phyloP scores from a whole-genome alignment of 2,113 vertebrate genomes.

The Rhineura floridana region DNA sequence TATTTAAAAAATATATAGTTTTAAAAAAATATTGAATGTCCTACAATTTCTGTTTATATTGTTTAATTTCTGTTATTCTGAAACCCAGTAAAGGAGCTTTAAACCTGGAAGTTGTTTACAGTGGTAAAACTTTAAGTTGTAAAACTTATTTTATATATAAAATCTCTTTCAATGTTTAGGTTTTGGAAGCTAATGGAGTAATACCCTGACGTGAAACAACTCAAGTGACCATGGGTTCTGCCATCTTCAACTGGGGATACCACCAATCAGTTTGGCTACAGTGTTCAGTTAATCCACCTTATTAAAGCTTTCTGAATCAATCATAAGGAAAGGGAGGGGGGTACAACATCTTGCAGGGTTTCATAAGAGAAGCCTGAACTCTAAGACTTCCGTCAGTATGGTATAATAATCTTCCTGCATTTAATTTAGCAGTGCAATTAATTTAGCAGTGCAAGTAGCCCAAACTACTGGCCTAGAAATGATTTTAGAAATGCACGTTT shows the following conservation, averaged over 20 bases:
- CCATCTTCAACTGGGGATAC: no score
- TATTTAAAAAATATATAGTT: background rate
- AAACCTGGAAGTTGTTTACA: background rate
- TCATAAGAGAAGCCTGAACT: no score
- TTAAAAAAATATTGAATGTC: background rate
- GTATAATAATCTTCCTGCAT: no score
- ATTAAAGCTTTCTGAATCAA: background rate
- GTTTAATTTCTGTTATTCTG: background rate
- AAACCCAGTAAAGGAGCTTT: background rate
- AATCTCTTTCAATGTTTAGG: background rate
- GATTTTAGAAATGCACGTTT: no score
- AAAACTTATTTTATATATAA: background rate
- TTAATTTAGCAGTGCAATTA: no score
- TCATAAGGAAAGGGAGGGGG: no score
- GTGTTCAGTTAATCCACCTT: background rate
- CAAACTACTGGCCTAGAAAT: no score
- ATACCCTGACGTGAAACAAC: background rate
- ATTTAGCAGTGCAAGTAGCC: no score
- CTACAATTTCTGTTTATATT: background rate
- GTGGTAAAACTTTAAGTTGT: background rate
- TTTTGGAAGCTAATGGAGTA: background rate
- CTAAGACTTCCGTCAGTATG: no score
- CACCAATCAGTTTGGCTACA: background rate
- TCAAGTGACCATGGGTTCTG: no score
- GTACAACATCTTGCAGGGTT: no score